Evolutionary conservation across 30 jellyfish, hydroid and myxozoan species (phyloP), one percentile per base, ranked within the genome.

Genomic region (Nemopilema nomurai): DNA sequence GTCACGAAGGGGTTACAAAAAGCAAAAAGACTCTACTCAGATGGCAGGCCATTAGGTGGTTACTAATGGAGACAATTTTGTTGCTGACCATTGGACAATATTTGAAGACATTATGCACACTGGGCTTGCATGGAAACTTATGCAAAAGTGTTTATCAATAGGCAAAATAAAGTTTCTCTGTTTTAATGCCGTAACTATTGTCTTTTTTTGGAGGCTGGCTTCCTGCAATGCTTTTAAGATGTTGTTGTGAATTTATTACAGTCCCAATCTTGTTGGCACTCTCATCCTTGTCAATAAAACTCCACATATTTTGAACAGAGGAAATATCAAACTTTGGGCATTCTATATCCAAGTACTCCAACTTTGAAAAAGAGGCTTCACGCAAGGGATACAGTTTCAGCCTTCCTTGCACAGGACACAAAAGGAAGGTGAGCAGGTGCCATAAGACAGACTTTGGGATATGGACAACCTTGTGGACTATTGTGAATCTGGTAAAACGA

Each of bases 401-500:
- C 41, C 53, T 24, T 62, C 96, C 81, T 41, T 82, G 95, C 16
- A 90, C 65, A 22, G 97, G 97, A 57, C 64, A 67, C 79, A 90
- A 72, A 28, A 90, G 87, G 83, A 90, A 90, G 79, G 76, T 51
- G 19, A 90, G 95, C 72, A 90, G 85, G 50, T 90, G 96, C 97
- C 92, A 81, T 32, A 90, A 77, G 27, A 85, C 86, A 71, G 81
- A 84, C 81, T 92, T 72, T 80, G 97, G 97, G n/a, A 90, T 51
- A 53, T 90, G 97, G 49, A 84, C 86, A 28, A 95, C 71, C 72
- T 80, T 83, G 85, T 85, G 97, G 23, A 90, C 97, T 41, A 90
- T 90, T 25, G 91, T 32, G 87, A 90, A 90, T 90, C 97, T 90
- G 74, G 76, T 70, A 65, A 80, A 65, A 82, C 22, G 83, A 89